Base-by-base conservation (phyloP, 2,113 vertebrate species). In the Baryphthengus martii region DNA sequence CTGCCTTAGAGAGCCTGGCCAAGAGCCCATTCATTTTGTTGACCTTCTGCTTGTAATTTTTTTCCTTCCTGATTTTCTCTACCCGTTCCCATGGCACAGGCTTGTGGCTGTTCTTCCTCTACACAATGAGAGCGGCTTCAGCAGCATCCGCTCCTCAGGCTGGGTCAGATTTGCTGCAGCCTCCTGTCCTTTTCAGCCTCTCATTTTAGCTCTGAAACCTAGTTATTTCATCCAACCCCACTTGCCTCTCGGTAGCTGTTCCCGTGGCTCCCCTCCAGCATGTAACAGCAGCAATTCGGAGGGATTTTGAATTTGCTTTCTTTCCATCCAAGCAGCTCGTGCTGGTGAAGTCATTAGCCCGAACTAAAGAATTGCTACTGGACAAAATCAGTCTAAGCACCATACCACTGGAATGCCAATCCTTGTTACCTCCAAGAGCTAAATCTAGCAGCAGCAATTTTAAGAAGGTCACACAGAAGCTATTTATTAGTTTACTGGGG, bases 1-100 rank as follows among this genome's bases (percentile, higher is more conserved):
- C 94, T 98, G 95, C 87, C 66, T 91, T 17, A 23, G 78, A 80
- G 21, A 90, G 12, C 16, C 68, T 96, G 94, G 91, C 72, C 23
- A 13, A 71, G 35, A 93, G 55, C 77, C 93, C 26, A 11, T 29
- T 66, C 10, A 5, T 67, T 86, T 93, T 95, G 50, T 70, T 79
- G 70, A 63, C 52, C 61, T 95, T 83, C 79, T 13, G 10, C 17
- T 84, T 33, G 20, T 33, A 65, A 37, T 65, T 49, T 62, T 49
- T 85, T 85, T 76, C 40, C 39, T 61, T 33, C 33, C 16, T 55
- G 65, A 45, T 81, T 91, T 93, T 83, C 85, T 49, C 24, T 44
- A 87, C 39, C 40, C n/a, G 0, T 75, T 85, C 56, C 52, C 88
- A 87, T 93, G 61, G 86, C 55, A 77, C 18, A 68, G n/a, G 19